These are phyloP conservation scores for Neodontobutis hainanensis DNA, from an alignment of 2,113 vertebrate genomes.

Conservation along the genomic window DNA sequence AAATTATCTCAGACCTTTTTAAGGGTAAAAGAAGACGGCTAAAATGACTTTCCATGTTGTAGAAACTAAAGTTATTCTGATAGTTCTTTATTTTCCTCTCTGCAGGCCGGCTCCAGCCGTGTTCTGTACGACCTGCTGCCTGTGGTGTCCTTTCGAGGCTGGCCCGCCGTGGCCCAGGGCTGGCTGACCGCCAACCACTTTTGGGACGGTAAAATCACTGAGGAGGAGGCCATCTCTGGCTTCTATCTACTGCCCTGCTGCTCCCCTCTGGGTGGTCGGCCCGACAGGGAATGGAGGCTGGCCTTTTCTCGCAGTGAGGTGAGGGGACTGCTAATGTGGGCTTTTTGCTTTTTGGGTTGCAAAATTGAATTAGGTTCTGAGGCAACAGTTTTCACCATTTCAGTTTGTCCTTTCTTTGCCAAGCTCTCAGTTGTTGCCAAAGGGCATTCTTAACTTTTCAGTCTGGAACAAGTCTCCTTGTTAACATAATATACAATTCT, in stretches of 20 bases:
- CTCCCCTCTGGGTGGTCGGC: constrained; percentile 72
- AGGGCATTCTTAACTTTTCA: too few relatives aligned
- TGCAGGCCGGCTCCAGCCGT: constrained; percentile 76
- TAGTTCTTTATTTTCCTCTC: background rate
- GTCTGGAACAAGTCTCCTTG: too few relatives aligned
- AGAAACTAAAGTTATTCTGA: background rate
- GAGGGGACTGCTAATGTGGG: background rate
- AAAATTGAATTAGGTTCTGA: background rate
- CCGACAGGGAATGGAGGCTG: constrained; percentile 84
- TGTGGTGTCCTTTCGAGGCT: constrained; percentile 85
- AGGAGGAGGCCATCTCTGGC: constrained; percentile 82
- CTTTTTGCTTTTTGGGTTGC: too few relatives aligned
- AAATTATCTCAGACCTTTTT: too few relatives aligned
- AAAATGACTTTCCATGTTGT: too few relatives aligned
- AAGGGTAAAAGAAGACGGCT: too few relatives aligned
- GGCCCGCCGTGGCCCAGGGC: constrained; percentile 84
- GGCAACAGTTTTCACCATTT: background rate
- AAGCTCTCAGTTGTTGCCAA: background rate
- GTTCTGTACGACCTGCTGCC: constrained; percentile 87
- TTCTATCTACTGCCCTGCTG: constrained; percentile 87
- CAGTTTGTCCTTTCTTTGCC: background rate
- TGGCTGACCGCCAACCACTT: constrained; percentile 86
- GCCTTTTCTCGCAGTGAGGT: constrained; percentile 88
- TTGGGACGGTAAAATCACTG: constrained; percentile 86
- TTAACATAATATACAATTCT: too few relatives aligned